Conservation (phyloP, 2,113 vertebrate species). For the Clinocottus analis region DNA sequence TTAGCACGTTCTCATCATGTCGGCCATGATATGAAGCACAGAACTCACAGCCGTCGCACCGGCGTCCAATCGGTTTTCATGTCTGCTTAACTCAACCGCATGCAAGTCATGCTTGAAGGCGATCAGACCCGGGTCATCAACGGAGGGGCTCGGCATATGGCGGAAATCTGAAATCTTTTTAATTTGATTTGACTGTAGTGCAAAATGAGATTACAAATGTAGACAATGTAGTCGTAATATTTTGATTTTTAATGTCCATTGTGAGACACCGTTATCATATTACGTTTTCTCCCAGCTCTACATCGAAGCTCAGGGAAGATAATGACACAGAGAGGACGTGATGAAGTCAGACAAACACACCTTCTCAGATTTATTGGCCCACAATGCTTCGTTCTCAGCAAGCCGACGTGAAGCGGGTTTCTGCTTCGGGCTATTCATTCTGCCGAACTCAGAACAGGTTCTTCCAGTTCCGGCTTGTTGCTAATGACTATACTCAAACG, state of each 20-base stretch:
- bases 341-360: conserved; percentile 22
- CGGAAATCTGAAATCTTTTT: neutral
- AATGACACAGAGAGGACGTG: neutral
- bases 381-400: conserved; percentile 25
- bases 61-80: no score
- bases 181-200: neutral
- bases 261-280: neutral
- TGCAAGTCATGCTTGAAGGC: neutral
- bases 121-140: no score
- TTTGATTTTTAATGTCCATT: neutral
- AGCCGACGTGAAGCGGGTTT: conserved; percentile 36
- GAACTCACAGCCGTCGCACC: conserved; percentile 26
- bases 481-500: neutral
- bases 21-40: conserved; percentile 46
- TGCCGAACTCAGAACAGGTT: conserved; percentile 30
- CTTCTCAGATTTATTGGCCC: conserved; percentile 47
- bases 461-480: conserved; percentile 18
- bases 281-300: neutral
- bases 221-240: neutral
- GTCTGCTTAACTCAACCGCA: neutral
- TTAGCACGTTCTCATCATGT: conserved; percentile 75
- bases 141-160: no score
- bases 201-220: neutral
- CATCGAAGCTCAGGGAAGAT: conserved; percentile 14
- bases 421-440: conserved; percentile 25